Base-by-base conservation (phyloP, 2,888 invertebrate genomes). In the Andrena minutula region DNA sequence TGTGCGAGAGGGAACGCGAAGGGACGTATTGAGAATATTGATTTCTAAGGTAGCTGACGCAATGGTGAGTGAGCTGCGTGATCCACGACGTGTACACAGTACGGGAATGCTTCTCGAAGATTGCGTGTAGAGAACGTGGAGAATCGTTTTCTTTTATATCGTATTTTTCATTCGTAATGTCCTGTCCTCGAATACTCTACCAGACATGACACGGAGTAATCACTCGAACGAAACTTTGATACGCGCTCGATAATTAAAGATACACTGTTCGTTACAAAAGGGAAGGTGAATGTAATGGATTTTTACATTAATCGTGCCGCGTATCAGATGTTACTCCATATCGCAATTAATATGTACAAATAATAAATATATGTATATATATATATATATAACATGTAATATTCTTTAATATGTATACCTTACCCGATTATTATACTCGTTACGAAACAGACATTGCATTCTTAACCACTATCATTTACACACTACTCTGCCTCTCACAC, bases 271-370 rank as follows among this genome's bases (percentile, higher is more conserved):
- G 30, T 66, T 68, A 56, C 32, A 47, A 20, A 63, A 23, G 61
- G n/a, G 58, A 12, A 30, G 23, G 28, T 28, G 35, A n/a, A 32
- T 32, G 28, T 53, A 53, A 75, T 71, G 58, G 35, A 68, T 75
- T 75, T 28, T 71, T 64, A 51, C 35, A 69, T 71, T 61, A 61
- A 64, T 68, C 56, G 53, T 8, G 53, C 35, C 35, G 32, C 64
- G 28, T 68, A 53, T 41, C 61, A 75, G 69, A 83, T 61, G 30
- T 79, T 79, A 82, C 80, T 78, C 76, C 78, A 78, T 28, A 69
- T 85, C 70, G 61, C 58, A 64, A 84, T 86, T 88, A 86, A 80
- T 90, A 92, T 92, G 87, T 92, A 92, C 90, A 92, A 91, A 90
- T 87, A 89, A 90, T 91, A 90, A 89, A 90, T 87, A 88, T 84